Evolutionary conservation across 2,797 vertebrate genomes (phyloP).

Genomic region (Phataginus tetradactyla): DNA sequence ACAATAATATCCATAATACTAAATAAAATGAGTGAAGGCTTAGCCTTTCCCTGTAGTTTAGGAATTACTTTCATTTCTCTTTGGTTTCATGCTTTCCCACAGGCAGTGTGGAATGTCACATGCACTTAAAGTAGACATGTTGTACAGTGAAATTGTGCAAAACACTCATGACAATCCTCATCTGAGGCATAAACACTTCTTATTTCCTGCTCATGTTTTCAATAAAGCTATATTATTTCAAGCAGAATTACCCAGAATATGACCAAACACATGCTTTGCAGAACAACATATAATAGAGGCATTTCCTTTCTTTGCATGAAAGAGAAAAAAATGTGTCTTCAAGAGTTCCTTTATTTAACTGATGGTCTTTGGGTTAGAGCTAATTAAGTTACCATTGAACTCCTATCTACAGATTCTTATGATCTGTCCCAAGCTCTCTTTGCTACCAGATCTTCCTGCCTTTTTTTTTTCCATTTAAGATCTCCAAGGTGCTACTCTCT

Average conservation of each 20-base stretch:
- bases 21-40: slow-evolving; percentile 40
- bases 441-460: neutral
- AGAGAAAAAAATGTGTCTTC: neutral
- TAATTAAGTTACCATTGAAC: slow-evolving; percentile 45
- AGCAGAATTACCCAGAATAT: slow-evolving; percentile 65
- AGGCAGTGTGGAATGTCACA: slow-evolving; percentile 74
- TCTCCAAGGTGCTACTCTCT: neutral
- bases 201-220: slow-evolving; percentile 57
- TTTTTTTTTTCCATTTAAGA: neutral
- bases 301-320: slow-evolving; percentile 51
- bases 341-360: slow-evolving; percentile 12
- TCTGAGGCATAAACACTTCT: slow-evolving; percentile 64
- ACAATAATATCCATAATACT: slow-evolving; percentile 23
- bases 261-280: slow-evolving; percentile 45
- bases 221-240: slow-evolving; percentile 54
- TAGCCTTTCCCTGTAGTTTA: slow-evolving; percentile 18
- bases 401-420: neutral
- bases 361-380: neutral
- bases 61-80: slow-evolving; percentile 74
- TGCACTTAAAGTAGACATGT: slow-evolving; percentile 55
- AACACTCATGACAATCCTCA: slow-evolving; percentile 55
- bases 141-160: slow-evolving; percentile 53
- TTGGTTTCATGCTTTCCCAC: slow-evolving; percentile 70
- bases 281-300: slow-evolving; percentile 29
- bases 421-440: slow-evolving; percentile 13